These are phyloP conservation scores for Rotaria sp. DNA, from an alignment of 2,888 invertebrate species.

Conservation along the genomic window DNA sequence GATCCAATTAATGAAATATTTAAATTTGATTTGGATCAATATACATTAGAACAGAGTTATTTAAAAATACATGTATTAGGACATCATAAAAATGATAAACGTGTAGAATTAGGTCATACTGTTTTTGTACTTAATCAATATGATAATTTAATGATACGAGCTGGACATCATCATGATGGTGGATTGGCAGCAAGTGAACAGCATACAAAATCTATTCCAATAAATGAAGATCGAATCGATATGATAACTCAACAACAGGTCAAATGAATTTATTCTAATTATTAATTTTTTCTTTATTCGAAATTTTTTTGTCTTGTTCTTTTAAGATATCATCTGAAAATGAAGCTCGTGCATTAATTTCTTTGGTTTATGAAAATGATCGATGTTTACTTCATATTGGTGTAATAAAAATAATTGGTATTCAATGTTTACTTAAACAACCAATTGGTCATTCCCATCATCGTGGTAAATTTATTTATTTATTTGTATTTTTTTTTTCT, in stretches of 20 bases:
- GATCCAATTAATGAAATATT: constrained; percentile 26
- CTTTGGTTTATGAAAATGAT: constrained; percentile 28
- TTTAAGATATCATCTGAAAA: background rate
- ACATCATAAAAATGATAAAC: constrained; percentile 23
- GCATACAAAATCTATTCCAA: background rate
- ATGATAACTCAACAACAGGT: constrained; percentile 6
- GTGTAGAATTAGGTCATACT: background rate
- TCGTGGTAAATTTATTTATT: background rate
- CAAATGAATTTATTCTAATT: background rate
- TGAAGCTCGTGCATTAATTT: constrained; percentile 28
- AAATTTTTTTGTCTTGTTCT: background rate
- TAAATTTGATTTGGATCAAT: constrained; percentile 17
- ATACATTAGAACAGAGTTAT: background rate
- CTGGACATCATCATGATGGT: background rate
- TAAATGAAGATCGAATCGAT: constrained; percentile 6
- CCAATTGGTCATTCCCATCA: background rate
- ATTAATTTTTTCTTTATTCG: too few species aligned
- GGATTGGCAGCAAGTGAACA: background rate
- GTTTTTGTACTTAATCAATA: background rate
- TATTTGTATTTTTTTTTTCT: background rate
- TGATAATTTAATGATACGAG: constrained; percentile 10
- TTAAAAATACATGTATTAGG: background rate
- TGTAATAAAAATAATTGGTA: background rate
- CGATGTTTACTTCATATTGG: constrained; percentile 26
- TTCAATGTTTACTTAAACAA: background rate